Base-by-base conservation (phyloP, 2,797 vertebrate species). In the Takifugu ocellatus region DNA sequence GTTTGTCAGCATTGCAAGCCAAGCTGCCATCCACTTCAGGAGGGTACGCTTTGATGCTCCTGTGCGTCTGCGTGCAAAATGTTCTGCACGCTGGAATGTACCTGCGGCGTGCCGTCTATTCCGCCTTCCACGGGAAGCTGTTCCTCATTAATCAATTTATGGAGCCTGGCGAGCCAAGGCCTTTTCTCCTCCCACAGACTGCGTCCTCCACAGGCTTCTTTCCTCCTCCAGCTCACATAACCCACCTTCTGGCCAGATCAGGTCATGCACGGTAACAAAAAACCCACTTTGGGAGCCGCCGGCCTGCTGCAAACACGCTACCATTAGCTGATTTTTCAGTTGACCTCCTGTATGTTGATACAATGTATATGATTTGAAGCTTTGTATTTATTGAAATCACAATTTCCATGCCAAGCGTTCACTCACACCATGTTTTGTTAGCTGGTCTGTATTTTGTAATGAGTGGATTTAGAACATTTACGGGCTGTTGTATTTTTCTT, bases 91-190 rank as follows among this genome's bases (percentile, higher is more conserved):
- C 1, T 25, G 50, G 58, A 58, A 51, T 77, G 72, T 66, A 59
- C 63, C 36, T 71, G 57, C 9, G 26, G 49, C 57, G 62, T 75
- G 67, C 49, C 68, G 71, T 68, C 47, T 54, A 33, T 65, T 77
- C 59, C 73, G 59, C 68, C 77, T 82, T 76, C 74, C 79, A 80
- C 78, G 70, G 75, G 75, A 84, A 75, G 77, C 77, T 76, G 81
- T 74, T 82, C 55, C 75, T 84, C 77, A 81, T 88, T 83, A 79
- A 84, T 90, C 81, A 87, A 70, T 71, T 75, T 62, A 64, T 62
- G 53, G 29, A 69, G 54, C 55, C 72, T 62, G 66, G 66, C 53
- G 62, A 74, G 67, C 56, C 44, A 46, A 66, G 51, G 39, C 51
- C 58, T 51, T 62, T 26, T 59, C 66, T 70, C 67, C 69, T 52